phyloP scores from a whole-genome alignment of 2,113 vertebrate species.

The Rhineura floridana region DNA sequence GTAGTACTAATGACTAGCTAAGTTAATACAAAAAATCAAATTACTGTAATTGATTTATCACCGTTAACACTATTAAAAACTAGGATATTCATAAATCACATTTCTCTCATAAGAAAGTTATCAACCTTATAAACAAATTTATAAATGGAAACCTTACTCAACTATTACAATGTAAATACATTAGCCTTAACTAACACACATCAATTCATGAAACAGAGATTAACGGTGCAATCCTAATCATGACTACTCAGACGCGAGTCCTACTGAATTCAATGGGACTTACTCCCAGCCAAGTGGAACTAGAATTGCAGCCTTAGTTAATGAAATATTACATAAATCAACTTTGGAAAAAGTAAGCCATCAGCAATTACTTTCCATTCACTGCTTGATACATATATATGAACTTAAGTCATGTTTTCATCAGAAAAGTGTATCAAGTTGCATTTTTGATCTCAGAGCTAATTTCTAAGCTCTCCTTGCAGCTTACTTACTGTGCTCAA shows the following conservation, averaged over 20 bases:
- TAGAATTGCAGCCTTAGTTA: background rate
- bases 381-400: background rate
- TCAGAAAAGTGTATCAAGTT: conserved; percentile 1
- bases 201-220: conserved; percentile 5
- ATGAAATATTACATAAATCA: conserved; percentile 3
- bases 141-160: conserved; percentile 2
- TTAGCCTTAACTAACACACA: background rate
- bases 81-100: conserved; percentile 7
- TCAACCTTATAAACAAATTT: background rate
- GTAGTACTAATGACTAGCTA: background rate
- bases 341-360: conserved; percentile 3
- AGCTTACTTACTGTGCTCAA: background rate
- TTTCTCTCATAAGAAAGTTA: background rate
- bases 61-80: background rate
- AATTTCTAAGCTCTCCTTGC: background rate
- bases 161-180: conserved; percentile 12
- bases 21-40: background rate
- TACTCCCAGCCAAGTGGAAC: too few species aligned
- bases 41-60: conserved; percentile 11
- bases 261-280: too few species aligned
- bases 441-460: background rate
- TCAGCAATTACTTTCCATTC: background rate
- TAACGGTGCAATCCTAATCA: too few species aligned
- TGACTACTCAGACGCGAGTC: too few species aligned
- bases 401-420: background rate